Evolutionary conservation across 2,888 invertebrate genomes (phyloP).

Genomic region (Brenthis ino): DNA sequence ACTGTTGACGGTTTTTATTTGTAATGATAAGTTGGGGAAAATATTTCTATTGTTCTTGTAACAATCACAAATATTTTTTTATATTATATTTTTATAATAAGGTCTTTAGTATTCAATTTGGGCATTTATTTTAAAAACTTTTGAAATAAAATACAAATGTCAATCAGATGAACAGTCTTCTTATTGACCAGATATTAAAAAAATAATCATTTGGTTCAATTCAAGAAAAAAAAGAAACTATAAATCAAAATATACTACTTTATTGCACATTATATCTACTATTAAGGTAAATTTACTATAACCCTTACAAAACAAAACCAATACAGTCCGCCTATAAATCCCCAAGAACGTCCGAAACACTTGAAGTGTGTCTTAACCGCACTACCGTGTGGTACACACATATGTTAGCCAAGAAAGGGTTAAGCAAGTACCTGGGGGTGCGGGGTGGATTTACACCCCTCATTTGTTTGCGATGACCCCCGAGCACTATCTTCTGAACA

Average conservation of each 20-base stretch:
- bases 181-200: no score
- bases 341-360: conserved; percentile 73
- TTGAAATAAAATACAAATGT: no score
- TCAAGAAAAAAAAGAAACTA: background rate
- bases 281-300: conserved; percentile 36
- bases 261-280: conserved; percentile 11
- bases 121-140: no score
- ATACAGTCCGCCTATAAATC: conserved; percentile 76
- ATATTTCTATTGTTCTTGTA: background rate
- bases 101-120: background rate
- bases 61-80: background rate
- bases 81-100: background rate
- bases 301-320: conserved; percentile 65
- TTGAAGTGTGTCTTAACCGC: conserved; percentile 75
- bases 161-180: no score
- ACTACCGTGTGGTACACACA: conserved; percentile 55
- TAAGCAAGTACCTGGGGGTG: conserved; percentile 68
- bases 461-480: conserved; percentile 87
- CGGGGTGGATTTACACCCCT: conserved; percentile 84
- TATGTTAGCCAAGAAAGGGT: conserved; percentile 80
- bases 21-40: background rate
- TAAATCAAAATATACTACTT: conserved; percentile 11
- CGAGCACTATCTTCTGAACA: conserved; percentile 69
- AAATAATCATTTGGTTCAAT: background rate
- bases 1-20: background rate